Percentiles rank a stretch among this genome's conserved stretches.
Conservation (phyloP, 2,888 invertebrate genomes). For the Drosophila nigricruria region DNA sequence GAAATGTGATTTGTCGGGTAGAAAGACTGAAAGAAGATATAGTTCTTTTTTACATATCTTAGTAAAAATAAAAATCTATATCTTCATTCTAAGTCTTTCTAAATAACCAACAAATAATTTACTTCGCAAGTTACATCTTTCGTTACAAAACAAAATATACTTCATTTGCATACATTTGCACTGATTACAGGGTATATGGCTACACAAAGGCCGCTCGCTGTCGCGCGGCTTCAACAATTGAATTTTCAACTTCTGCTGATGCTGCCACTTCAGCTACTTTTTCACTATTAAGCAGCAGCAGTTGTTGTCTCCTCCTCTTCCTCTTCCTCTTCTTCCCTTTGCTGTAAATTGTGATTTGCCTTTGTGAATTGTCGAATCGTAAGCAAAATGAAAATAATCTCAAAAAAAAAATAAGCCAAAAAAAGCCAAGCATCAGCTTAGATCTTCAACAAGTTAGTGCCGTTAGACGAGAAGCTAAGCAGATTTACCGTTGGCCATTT, state of each 20-base stretch:
- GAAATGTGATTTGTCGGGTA: too few species aligned
- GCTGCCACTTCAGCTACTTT: constrained; percentile 59
- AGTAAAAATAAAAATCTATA: too few species aligned
- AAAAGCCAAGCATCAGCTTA: constrained; percentile 39
- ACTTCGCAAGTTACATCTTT: not conserved
- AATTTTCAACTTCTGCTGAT: constrained; percentile 69
- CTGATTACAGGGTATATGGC: constrained; percentile 1
- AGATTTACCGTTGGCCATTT: constrained; percentile 69
- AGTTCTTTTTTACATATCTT: too few species aligned
- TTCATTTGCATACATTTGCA: not conserved
- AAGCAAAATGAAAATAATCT: constrained; percentile 57
- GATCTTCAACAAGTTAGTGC: constrained; percentile 69
- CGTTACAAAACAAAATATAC: not conserved
- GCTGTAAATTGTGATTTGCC: constrained; percentile 48
- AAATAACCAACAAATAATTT: not conserved
- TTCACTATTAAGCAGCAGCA: constrained; percentile 60
- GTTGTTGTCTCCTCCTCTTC: constrained; percentile 1
- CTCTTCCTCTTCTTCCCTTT: constrained; percentile 19
- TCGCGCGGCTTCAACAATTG: constrained; percentile 63
- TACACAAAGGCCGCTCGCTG: constrained; percentile 47
- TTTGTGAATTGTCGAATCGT: constrained; percentile 63
- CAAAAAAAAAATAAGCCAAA: constrained; percentile 10
- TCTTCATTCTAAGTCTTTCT: not conserved
- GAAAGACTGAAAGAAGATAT: too few species aligned
- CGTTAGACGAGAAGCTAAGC: constrained; percentile 64